phyloP scores from a whole-genome alignment of 2,888 invertebrate genomes.

The Philopedon plagiatum region DNA sequence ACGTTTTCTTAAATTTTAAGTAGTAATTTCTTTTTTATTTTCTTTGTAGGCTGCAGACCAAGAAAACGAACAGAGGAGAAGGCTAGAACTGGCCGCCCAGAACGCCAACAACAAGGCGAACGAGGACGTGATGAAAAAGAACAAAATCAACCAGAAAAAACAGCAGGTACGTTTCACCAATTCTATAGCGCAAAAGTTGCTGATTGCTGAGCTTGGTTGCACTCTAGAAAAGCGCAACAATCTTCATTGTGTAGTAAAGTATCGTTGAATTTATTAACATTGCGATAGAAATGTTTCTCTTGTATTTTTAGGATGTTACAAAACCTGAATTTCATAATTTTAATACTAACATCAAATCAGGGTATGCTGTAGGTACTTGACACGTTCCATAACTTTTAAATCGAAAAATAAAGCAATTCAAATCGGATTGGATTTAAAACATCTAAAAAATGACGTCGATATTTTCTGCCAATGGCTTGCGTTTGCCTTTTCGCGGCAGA shows the following conservation, averaged over 20 bases:
- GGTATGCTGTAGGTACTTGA: no score
- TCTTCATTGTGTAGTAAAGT: background rate
- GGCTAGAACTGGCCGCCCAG: constrained; percentile 86
- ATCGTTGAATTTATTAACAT: background rate
- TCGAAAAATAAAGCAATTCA: no score
- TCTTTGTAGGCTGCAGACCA: constrained; percentile 83
- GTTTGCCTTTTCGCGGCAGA: no score
- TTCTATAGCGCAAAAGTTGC: constrained; percentile 37
- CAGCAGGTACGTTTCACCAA: constrained; percentile 81
- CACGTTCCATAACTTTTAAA: no score
- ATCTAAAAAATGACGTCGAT: no score
- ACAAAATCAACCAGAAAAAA: constrained; percentile 89
- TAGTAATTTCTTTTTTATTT: constrained; percentile 22
- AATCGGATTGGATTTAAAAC: no score
- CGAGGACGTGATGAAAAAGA: constrained; percentile 80
- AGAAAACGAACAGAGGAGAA: constrained; percentile 93
- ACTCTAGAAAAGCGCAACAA: background rate
- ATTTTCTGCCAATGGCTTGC: no score
- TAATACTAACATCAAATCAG: no score
- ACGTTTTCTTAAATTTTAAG: no score
- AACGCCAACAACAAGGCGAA: constrained; percentile 78
- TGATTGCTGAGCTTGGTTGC: constrained; percentile 46
- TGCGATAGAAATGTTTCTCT: background rate
- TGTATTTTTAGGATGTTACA: no score
- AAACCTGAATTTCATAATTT: no score